Evolutionary conservation across 2,888 invertebrate species (phyloP), one percentile per base, ranked within the genome.

Genomic region (Trichopria drosophilae): DNA sequence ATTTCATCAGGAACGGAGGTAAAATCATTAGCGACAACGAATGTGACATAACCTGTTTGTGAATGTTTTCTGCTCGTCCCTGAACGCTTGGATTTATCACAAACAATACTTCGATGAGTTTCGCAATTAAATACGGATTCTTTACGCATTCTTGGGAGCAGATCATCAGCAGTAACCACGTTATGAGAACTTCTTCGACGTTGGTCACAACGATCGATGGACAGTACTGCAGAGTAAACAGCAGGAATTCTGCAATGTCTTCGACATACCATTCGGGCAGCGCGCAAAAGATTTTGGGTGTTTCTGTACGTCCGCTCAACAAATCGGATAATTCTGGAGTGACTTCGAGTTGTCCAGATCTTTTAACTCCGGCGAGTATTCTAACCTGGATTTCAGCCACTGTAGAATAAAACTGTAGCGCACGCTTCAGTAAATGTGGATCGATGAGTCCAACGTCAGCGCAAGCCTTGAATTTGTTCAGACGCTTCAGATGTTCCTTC

Each of bases 191-290:
- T 63, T 89, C 87, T 66, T 90, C 90, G 74, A 89, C 85, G 66
- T 84, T 83, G 64, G 86, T 87, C 1, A 86, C 83, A 6, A 93
- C 84, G 34, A 87, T 82, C 62, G 82, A 81, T 9, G 90, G 87
- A 42, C 85, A 84, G 88, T 78, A 93, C 92, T 93, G 93, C 68
- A 96, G 83, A 3, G 90, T 85, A 72, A 96, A 95, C 23, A 95
- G 83, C 67, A 97, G 82, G 77, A 97, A 93, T 77, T 98, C 97
- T 9, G 97, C 94, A 64, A 97, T 88, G 73, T 98, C 97, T 77
- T 98, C 98, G 62, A 98, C 86, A 76, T 94, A 93, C 90, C 95
- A 97, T 80, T 98, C 97, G 29, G 98, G 98, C 70, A 93, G 81
- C 64, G 95, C 92, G 44, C 88, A 85, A 80, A 96, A 97, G 63